Conservation (phyloP, 2,113 vertebrate species). For the Phaethornis superciliosus region DNA sequence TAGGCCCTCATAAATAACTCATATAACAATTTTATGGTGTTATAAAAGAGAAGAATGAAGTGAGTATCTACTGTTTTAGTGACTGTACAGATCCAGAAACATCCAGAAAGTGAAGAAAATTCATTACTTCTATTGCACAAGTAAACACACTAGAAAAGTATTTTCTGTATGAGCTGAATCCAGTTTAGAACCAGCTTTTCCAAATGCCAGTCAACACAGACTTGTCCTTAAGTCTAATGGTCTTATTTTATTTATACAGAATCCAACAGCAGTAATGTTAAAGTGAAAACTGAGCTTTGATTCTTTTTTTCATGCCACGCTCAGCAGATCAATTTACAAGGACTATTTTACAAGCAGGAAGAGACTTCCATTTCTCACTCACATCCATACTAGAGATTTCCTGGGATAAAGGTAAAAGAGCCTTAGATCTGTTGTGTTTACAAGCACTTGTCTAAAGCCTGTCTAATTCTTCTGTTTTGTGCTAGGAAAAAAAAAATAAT, state of each 20-base stretch:
- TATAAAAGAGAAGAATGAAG: not conserved
- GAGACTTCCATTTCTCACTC: not conserved
- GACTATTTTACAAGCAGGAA: conserved; percentile 44
- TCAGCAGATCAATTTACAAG: conserved; percentile 45
- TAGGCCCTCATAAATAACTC: conserved; percentile 10
- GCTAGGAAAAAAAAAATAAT: conserved; percentile 41
- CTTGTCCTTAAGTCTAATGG: conserved; percentile 57
- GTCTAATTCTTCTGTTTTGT: conserved; percentile 80
- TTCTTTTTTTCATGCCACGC: conserved; percentile 45
- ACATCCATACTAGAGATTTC: conserved; percentile 67
- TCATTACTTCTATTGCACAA: not conserved
- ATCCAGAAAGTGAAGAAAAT: not conserved
- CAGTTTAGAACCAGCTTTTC: conserved; percentile 54
- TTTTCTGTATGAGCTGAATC: conserved; percentile 60
- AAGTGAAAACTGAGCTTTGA: conserved; percentile 36
- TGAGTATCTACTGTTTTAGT: not conserved
- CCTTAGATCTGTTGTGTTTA: conserved; percentile 71
- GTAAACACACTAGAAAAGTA: not conserved
- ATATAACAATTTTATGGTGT: not conserved
- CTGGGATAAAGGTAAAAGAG: conserved; percentile 79
- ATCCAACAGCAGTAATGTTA: conserved; percentile 37
- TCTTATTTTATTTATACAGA: conserved; percentile 65
- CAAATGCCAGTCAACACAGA: conserved; percentile 59
- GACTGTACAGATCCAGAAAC: not conserved
- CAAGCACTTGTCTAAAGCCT: conserved; percentile 76